phyloP scores from a whole-genome alignment of 2,888 invertebrate genomes.

The Drosophila cognata region DNA sequence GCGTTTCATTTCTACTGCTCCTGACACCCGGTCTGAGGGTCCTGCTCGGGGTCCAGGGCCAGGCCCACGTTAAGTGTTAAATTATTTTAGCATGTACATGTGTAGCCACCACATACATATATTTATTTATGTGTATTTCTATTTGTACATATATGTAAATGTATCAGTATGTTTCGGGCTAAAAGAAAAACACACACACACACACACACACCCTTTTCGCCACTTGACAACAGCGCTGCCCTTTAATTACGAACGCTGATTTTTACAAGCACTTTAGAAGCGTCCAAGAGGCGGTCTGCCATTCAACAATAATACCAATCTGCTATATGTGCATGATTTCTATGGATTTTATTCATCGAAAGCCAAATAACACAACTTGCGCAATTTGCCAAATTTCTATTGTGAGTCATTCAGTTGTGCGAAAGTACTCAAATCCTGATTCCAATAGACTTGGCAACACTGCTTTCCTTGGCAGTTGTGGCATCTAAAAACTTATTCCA shows the following conservation, averaged over 20 bases:
- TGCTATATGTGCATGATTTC: not conserved
- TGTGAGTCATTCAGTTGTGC: not conserved
- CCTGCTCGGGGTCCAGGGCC: conserved; percentile 5
- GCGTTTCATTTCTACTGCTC: conserved; percentile 62
- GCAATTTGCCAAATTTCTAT: not conserved
- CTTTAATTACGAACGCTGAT: conserved; percentile 64
- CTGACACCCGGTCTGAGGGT: conserved; percentile 22
- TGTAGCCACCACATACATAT: conserved; percentile 16
- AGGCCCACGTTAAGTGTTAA: conserved; percentile 72
- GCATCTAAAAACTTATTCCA: not conserved
- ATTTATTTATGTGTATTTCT: not conserved
- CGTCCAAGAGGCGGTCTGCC: not conserved
- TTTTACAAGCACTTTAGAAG: conserved; percentile 17
- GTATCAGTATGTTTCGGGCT: conserved; percentile 7
- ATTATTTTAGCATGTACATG: conserved; percentile 69
- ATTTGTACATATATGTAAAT: too few relatives aligned
- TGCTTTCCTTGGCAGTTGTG: not conserved
- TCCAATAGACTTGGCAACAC: not conserved
- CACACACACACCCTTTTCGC: conserved; percentile 17
- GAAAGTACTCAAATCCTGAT: not conserved
- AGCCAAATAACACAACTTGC: not conserved
- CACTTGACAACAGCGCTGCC: conserved; percentile 34
- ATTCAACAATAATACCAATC: not conserved
- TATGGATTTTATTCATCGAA: not conserved
- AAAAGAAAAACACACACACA: conserved; percentile 5